A percentile compares a stretch with the other conserved stretches of the same genome.
These are phyloP conservation scores for Diplosoma virens DNA, from an alignment of 23 tunicate species.

Conservation along the genomic window DNA sequence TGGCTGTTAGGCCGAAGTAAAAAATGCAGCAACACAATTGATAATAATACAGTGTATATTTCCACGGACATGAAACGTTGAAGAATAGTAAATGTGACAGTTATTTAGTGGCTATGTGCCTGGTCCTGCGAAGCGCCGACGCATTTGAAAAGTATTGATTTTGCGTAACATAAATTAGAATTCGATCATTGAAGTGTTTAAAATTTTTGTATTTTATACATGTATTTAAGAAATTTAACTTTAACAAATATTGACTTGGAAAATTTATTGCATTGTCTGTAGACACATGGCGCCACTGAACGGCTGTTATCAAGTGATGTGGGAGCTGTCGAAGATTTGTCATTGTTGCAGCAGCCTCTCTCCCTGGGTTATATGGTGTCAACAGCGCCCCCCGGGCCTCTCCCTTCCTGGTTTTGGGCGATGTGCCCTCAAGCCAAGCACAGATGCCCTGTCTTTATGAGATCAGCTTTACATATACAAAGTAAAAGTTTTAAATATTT, in stretches of 20 bases:
- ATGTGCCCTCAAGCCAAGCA: slow-evolving; percentile 65
- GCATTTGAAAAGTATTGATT: too few relatives aligned
- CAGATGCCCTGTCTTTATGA: slow-evolving; percentile 72
- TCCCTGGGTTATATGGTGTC: slow-evolving; percentile 91
- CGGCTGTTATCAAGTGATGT: slow-evolving; percentile 47
- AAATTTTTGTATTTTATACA: not conserved
- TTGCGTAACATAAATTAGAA: too few relatives aligned
- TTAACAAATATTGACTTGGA: too few relatives aligned
- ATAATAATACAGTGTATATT: too few relatives aligned
- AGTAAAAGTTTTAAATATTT: too few relatives aligned
- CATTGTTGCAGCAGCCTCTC: slow-evolving; percentile 77
- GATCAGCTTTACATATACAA: slow-evolving; percentile 79
- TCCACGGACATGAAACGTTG: too few relatives aligned
- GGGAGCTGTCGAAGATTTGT: slow-evolving; percentile 30
- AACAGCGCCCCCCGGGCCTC: slow-evolving; percentile 92
- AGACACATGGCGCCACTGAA: slow-evolving; percentile 31
- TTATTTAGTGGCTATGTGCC: too few relatives aligned
- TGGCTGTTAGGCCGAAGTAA: too few relatives aligned
- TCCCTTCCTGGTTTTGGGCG: slow-evolving; percentile 86
- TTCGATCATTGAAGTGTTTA: too few relatives aligned
- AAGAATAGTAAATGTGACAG: too few relatives aligned
- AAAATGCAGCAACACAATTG: too few relatives aligned
- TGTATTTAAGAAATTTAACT: not conserved
- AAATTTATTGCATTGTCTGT: not conserved
- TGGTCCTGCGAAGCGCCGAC: too few relatives aligned